phyloP scores from a whole-genome alignment of 2,888 invertebrate genomes.

The Cosmorhoe ocellata region DNA sequence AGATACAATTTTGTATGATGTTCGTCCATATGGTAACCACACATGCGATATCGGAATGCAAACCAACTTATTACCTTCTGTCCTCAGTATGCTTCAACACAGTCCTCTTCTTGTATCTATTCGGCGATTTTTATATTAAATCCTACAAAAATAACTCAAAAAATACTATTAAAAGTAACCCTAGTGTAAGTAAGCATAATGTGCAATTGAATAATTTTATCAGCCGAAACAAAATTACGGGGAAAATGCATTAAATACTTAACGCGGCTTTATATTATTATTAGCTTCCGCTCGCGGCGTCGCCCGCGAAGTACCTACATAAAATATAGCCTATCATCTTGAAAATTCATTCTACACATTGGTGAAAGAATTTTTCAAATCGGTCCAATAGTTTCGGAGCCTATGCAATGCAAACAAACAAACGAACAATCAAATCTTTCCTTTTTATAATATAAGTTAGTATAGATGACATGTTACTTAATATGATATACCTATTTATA shows the following conservation, averaged over 20 bases:
- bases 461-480: too few species aligned
- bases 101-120: slow-evolving; percentile 49
- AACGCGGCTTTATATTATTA: too few species aligned
- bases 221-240: slow-evolving; percentile 35
- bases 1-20: slow-evolving; percentile 54
- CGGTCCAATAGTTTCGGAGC: too few species aligned
- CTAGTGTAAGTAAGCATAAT: slow-evolving; percentile 18
- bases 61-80: slow-evolving; percentile 43
- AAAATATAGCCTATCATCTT: too few species aligned
- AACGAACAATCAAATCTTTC: too few species aligned
- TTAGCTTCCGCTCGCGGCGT: too few species aligned
- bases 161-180: slow-evolving; percentile 11
- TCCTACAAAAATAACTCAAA: slow-evolving; percentile 36
- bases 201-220: slow-evolving; percentile 32
- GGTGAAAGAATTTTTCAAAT: too few species aligned
- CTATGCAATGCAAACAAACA: too few species aligned
- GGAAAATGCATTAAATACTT: slow-evolving; percentile 26
- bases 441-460: too few species aligned
- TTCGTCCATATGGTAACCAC: slow-evolving; percentile 43
- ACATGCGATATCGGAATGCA: slow-evolving; percentile 44
- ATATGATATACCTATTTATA: neutral
- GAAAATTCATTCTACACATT: too few species aligned
- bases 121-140: slow-evolving; percentile 51
- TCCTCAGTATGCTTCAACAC: slow-evolving; percentile 41
- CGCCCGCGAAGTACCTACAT: too few species aligned